Evolutionary conservation across 1,140 invertebrate species (phyloP).

Genomic region (Micrasema minimum): DNA sequence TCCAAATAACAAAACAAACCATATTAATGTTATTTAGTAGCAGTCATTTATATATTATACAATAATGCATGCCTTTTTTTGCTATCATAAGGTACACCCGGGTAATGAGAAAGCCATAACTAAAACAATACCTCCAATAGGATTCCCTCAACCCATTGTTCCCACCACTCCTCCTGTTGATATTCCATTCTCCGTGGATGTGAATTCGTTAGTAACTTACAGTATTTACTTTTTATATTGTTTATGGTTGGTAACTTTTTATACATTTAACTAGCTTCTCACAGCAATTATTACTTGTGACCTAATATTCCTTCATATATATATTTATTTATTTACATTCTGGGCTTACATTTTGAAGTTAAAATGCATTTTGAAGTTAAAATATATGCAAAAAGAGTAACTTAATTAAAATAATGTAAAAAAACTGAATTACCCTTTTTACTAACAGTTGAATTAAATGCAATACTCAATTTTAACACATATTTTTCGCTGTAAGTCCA

Average conservation of each 20-base stretch:
- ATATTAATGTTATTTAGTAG: not conserved
- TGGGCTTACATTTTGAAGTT: too few species aligned
- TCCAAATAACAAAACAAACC: slow-evolving; percentile 2
- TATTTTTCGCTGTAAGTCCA: too few species aligned
- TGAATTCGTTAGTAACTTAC: slow-evolving; percentile 25
- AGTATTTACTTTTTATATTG: not conserved
- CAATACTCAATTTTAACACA: too few species aligned
- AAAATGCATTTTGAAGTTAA: too few species aligned
- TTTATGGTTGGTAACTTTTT: not conserved
- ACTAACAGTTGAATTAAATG: too few species aligned
- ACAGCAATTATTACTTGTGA: too few species aligned
- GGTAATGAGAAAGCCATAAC: slow-evolving; percentile 7
- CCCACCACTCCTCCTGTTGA: not conserved
- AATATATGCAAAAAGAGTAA: too few species aligned
- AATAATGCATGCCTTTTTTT: not conserved
- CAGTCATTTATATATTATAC: not conserved
- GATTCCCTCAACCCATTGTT: not conserved
- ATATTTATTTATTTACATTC: too few species aligned
- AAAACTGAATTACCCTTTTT: too few species aligned
- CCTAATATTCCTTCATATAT: too few species aligned
- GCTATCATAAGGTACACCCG: slow-evolving; percentile 24
- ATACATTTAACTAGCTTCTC: too few species aligned
- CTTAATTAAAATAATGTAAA: too few species aligned
- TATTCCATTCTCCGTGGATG: slow-evolving; percentile 13
- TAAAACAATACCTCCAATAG: not conserved